A percentile compares a stretch with the other conserved stretches of the same genome.
Evolutionary conservation across 2,797 vertebrate species (phyloP).

Genomic region (Euphonia xanthogaster): DNA sequence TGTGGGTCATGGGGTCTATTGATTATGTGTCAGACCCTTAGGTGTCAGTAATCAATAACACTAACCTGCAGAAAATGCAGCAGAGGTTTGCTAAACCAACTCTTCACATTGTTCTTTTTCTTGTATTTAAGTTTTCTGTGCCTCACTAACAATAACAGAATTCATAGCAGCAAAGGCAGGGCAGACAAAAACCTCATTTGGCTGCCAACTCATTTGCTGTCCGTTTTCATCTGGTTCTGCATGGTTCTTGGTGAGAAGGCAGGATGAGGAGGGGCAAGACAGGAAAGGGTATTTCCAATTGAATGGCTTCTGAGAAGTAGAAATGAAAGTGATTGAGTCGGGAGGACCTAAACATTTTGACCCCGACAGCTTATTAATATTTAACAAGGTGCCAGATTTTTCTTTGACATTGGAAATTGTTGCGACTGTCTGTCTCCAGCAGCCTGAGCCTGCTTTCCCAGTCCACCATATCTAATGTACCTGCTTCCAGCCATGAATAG

Average conservation of each 20-base stretch:
- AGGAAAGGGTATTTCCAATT: slow-evolving; percentile 10
- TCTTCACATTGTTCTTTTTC: slow-evolving; percentile 11
- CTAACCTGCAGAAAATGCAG: slow-evolving; percentile 78
- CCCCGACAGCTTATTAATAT: slow-evolving; percentile 57
- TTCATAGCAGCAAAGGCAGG: neutral
- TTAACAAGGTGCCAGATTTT: slow-evolving; percentile 66
- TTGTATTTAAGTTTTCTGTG: neutral
- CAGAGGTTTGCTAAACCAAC: slow-evolving; percentile 60
- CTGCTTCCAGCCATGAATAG: slow-evolving; percentile 36
- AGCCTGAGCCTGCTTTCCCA: slow-evolving; percentile 43
- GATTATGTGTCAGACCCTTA: slow-evolving; percentile 91
- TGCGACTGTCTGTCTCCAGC: slow-evolving; percentile 48
- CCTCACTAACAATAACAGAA: neutral
- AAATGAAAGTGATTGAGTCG: slow-evolving; percentile 61
- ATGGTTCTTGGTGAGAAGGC: slow-evolving; percentile 6
- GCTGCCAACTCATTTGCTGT: slow-evolving; percentile 33
- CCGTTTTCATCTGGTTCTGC: slow-evolving; percentile 12
- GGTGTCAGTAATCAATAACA: slow-evolving; percentile 91
- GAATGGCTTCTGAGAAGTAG: slow-evolving; percentile 44
- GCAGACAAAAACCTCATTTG: slow-evolving; percentile 19
- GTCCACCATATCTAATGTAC: slow-evolving; percentile 48
- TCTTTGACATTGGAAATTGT: slow-evolving; percentile 33
- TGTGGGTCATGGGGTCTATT: slow-evolving; percentile 88
- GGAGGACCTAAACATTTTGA: slow-evolving; percentile 40
- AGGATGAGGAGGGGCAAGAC: slow-evolving; percentile 14